These are phyloP conservation scores for Danio tinwini DNA, from an alignment of 2,797 vertebrate genomes.

Conservation along the genomic window DNA sequence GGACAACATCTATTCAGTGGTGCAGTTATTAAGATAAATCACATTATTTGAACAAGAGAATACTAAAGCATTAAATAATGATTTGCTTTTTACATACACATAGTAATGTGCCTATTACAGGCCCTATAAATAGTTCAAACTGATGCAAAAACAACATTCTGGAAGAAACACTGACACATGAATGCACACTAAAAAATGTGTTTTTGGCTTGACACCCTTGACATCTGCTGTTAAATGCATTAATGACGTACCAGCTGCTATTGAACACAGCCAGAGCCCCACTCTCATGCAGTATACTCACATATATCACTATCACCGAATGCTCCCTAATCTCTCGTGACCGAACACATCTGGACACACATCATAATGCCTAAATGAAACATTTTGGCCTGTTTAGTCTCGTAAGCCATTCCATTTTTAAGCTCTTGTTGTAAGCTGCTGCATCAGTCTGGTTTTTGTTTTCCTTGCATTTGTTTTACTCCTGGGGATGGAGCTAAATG, in stretches of 20 bases:
- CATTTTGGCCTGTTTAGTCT: not conserved
- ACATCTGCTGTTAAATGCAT: slow-evolving; percentile 40
- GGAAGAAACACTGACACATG: not conserved
- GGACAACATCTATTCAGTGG: not conserved
- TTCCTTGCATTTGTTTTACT: slow-evolving; percentile 59
- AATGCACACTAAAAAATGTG: slow-evolving; percentile 37
- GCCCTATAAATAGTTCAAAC: not conserved
- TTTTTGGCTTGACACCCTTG: slow-evolving; percentile 36
- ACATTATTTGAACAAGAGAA: not conserved
- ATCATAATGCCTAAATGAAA: slow-evolving; percentile 23
- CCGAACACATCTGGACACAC: not conserved
- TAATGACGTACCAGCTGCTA: slow-evolving; percentile 18
- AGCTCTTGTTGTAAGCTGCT: slow-evolving; percentile 47
- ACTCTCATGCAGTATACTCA: not conserved
- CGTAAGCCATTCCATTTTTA: slow-evolving; percentile 23
- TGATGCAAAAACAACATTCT: slow-evolving; percentile 1
- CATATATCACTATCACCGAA: slow-evolving; percentile 4
- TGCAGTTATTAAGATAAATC: not conserved
- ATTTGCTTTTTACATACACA: not conserved
- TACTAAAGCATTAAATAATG: not conserved
- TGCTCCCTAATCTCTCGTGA: not conserved
- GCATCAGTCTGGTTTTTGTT: slow-evolving; percentile 54
- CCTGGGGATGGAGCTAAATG: slow-evolving; percentile 57
- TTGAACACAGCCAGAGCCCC: slow-evolving; percentile 19
- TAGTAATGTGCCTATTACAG: not conserved